Percentiles rank a stretch among this genome's conserved stretches.
phyloP scores from a whole-genome alignment of 2,888 invertebrate genomes.

The Spodoptera littoralis region DNA sequence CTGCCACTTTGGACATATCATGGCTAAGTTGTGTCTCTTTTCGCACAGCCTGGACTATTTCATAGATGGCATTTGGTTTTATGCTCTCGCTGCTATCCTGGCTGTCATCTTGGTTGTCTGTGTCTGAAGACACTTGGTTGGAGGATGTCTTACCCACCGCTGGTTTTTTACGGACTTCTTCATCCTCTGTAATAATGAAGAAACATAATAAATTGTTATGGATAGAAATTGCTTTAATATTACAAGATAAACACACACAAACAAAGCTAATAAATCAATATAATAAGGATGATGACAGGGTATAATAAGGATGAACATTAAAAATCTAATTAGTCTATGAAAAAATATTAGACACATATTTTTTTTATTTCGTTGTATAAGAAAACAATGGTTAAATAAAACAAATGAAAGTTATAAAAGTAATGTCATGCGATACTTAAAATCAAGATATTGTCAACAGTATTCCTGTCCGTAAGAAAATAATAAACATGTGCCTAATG shows the following conservation, averaged over 20 bases:
- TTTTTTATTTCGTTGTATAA: too few species aligned
- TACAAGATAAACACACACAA: not conserved
- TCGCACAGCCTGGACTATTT: constrained; percentile 93
- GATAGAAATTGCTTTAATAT: not conserved
- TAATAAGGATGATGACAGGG: too few species aligned
- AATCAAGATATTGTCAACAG: too few species aligned
- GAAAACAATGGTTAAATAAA: too few species aligned
- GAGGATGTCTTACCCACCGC: constrained; percentile 66
- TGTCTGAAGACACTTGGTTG: constrained; percentile 82
- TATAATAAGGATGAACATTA: too few species aligned
- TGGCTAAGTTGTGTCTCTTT: constrained; percentile 95
- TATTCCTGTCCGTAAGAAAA: too few species aligned
- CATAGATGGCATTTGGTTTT: constrained; percentile 90
- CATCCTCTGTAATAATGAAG: constrained; percentile 61
- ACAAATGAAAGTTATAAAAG: too few species aligned
- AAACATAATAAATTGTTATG: not conserved
- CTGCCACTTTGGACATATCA: constrained; percentile 95
- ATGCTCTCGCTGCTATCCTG: constrained; percentile 86
- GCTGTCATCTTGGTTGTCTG: constrained; percentile 85
- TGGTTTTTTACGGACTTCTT: constrained; percentile 63
- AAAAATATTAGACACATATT: too few species aligned
- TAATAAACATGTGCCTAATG: too few species aligned
- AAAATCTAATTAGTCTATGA: too few species aligned
- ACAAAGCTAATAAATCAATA: constrained; percentile 11
- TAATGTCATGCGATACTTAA: too few species aligned